These are phyloP conservation scores for Adoxophyes honmai DNA, from an alignment of 1,140 invertebrate genomes.

Conservation along the genomic window DNA sequence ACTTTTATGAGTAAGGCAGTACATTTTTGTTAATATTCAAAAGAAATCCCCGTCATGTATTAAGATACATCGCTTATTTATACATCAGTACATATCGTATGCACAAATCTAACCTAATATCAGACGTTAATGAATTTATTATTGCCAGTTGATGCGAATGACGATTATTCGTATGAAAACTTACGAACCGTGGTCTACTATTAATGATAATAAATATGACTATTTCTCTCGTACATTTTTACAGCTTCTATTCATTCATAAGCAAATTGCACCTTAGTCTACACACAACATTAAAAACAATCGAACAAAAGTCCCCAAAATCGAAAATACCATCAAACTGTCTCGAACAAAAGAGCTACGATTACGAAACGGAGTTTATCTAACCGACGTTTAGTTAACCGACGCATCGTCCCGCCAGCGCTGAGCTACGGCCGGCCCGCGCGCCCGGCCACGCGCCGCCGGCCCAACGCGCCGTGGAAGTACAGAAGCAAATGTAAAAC, in stretches of 20 bases:
- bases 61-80: slow-evolving; percentile 18
- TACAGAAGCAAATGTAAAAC: slow-evolving; percentile 61
- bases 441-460: slow-evolving; percentile 16
- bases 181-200: slow-evolving; percentile 22
- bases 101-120: slow-evolving; percentile 18
- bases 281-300: slow-evolving; percentile 14
- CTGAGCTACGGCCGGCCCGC: no score
- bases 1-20: slow-evolving; percentile 45
- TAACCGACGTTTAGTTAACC: no score
- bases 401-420: no score
- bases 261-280: slow-evolving; percentile 26
- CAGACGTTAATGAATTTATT: slow-evolving; percentile 21
- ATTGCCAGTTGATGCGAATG: slow-evolving; percentile 18
- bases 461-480: slow-evolving; percentile 31
- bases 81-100: slow-evolving; percentile 18
- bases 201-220: slow-evolving; percentile 28
- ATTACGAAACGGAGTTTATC: background rate
- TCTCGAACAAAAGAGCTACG: slow-evolving; percentile 1
- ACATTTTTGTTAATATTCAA: slow-evolving; percentile 32
- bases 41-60: slow-evolving; percentile 13
- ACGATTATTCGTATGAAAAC: slow-evolving; percentile 2
- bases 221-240: slow-evolving; percentile 32
- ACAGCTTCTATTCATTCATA: slow-evolving; percentile 25
- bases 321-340: slow-evolving; percentile 10
- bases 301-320: slow-evolving; percentile 1